phyloP scores from a whole-genome alignment of 2,113 vertebrate genomes.

The Polypterus bichir region DNA sequence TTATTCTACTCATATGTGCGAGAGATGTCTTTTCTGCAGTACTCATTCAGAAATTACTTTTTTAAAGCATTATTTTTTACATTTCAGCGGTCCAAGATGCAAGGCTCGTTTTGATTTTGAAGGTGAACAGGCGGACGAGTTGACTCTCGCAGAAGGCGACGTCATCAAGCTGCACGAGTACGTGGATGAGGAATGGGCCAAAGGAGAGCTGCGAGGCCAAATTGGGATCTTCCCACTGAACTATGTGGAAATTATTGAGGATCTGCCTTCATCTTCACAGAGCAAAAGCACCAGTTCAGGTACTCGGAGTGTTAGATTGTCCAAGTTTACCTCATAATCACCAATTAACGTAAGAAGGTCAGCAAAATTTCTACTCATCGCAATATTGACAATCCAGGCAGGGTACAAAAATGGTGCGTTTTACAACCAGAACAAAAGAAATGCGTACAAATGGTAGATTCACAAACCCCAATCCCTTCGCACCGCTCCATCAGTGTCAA shows the following conservation, averaged over 20 bases:
- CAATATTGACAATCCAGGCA: too few relatives aligned
- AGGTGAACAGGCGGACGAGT: constrained; percentile 71
- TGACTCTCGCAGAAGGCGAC: constrained; percentile 81
- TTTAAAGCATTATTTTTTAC: constrained; percentile 16
- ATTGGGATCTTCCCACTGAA: constrained; percentile 79
- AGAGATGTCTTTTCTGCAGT: too few relatives aligned
- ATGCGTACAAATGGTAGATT: too few relatives aligned
- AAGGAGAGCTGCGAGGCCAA: constrained; percentile 51
- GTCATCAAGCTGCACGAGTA: constrained; percentile 70
- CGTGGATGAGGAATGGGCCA: constrained; percentile 78
- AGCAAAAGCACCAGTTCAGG: constrained; percentile 13
- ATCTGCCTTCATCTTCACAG: constrained; percentile 45
- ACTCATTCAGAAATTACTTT: too few relatives aligned
- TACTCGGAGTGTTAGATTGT: constrained; percentile 15
- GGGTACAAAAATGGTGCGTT: too few relatives aligned
- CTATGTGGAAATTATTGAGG: constrained; percentile 78
- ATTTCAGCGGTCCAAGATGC: constrained; percentile 65
- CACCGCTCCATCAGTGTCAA: too few relatives aligned
- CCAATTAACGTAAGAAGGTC: not conserved
- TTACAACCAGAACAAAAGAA: too few relatives aligned
- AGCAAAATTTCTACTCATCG: not conserved
- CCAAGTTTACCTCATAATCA: not conserved
- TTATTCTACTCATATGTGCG: too few relatives aligned
- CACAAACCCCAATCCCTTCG: too few relatives aligned
- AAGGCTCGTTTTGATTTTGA: constrained; percentile 81